Percentiles rank a stretch among this genome's conserved stretches.
Conservation (phyloP, 2,888 invertebrate species). For the Teleogryllus oceanicus region DNA sequence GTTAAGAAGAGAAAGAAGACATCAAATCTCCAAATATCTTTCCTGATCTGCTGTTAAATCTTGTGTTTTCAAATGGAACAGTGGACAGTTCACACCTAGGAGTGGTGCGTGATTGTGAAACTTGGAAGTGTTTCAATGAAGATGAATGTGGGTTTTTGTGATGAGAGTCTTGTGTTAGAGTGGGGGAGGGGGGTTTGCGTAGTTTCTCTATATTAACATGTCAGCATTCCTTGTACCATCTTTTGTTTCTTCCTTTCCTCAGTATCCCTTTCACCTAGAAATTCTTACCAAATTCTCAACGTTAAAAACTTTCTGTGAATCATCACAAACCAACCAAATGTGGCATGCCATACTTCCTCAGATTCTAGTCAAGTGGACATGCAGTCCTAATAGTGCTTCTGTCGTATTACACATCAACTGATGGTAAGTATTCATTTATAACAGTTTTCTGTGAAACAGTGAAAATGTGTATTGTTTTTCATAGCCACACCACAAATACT, state of each 20-base stretch:
- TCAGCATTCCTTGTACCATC: background rate
- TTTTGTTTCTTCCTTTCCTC: background rate
- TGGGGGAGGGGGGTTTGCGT: background rate
- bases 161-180: background rate
- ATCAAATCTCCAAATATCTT: no score
- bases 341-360: background rate
- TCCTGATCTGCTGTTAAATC: background rate
- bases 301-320: background rate
- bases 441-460: no score
- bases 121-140: background rate
- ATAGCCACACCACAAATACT: no score
- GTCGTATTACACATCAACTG: no score
- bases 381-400: background rate
- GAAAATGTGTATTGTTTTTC: no score
- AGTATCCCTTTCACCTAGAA: background rate
- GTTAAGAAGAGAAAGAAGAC: no score
- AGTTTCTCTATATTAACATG: background rate
- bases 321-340: background rate
- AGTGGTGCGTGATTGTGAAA: background rate
- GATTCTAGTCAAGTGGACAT: constrained; percentile 18
- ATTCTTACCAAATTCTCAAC: background rate
- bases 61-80: background rate
- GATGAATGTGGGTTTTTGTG: background rate
- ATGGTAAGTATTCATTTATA: no score
- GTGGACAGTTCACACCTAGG: background rate